Conservation (phyloP, 2,888 invertebrate genomes). For the Lepidocyrtoides sp. region DNA sequence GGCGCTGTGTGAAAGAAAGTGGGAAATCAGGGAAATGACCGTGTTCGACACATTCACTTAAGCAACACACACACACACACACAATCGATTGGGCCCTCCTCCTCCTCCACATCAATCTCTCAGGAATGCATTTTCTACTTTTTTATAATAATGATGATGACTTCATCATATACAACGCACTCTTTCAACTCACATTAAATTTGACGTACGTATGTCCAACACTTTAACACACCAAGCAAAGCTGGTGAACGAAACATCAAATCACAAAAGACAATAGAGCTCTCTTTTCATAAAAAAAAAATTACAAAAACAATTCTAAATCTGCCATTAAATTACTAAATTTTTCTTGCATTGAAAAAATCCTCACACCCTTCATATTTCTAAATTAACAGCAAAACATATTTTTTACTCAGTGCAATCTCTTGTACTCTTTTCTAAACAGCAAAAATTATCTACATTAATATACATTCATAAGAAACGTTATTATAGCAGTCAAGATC, state of each 20-base stretch:
- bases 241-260: background rate
- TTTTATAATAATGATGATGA: background rate
- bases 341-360: too few relatives aligned
- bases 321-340: background rate
- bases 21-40: too few relatives aligned
- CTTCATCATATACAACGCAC: background rate
- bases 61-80: background rate
- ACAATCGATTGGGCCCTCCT: too few relatives aligned
- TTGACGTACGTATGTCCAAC: background rate
- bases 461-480: conserved; percentile 42
- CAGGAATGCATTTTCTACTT: background rate
- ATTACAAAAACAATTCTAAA: background rate
- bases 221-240: background rate
- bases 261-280: background rate
- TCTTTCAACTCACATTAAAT: background rate
- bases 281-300: background rate
- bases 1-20: background rate
- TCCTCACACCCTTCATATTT: too few relatives aligned
- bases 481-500: conserved; percentile 27
- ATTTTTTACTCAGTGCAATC: background rate
- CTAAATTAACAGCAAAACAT: conserved; percentile 8
- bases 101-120: conserved; percentile 49
- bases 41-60: background rate
- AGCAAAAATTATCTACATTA: conserved; percentile 53
- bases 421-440: conserved; percentile 15